Conservation (phyloP, 2,113 vertebrate species). For the Willisornis vidua region DNA sequence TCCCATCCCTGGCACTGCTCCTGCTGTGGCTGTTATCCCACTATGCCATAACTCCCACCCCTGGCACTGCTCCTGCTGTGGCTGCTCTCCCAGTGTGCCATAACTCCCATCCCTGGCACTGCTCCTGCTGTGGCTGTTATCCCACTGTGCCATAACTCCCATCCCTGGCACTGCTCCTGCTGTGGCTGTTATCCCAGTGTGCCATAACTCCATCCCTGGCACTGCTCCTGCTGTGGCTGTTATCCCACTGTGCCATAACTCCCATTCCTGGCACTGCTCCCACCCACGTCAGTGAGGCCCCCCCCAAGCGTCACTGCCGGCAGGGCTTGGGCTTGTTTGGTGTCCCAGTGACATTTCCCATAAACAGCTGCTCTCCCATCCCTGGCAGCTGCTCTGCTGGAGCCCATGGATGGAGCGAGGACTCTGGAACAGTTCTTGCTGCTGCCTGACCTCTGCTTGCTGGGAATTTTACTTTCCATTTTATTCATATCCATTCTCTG, state of each 20-base stretch:
- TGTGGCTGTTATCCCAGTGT: too few species aligned
- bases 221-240: too few species aligned
- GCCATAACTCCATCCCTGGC: too few species aligned
- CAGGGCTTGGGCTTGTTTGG: neutral
- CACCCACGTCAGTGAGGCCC: neutral
- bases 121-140: neutral
- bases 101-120: too few species aligned
- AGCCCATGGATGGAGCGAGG: neutral
- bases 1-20: too few species aligned
- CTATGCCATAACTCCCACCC: too few species aligned
- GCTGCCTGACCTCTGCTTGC: neutral
- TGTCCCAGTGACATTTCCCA: neutral
- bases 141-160: neutral
- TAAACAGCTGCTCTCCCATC: neutral
- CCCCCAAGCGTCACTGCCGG: neutral
- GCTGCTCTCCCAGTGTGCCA: too few species aligned
- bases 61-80: too few species aligned
- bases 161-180: neutral
- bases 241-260: too few species aligned
- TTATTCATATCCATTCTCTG: neutral
- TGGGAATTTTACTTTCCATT: neutral
- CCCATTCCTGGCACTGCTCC: neutral
- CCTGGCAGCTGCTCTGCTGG: neutral
- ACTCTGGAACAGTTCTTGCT: neutral
- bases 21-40: too few species aligned